These are phyloP conservation scores for Tupaia chinensis DNA, from an alignment of 2,113 vertebrate genomes.

Conservation along the genomic window DNA sequence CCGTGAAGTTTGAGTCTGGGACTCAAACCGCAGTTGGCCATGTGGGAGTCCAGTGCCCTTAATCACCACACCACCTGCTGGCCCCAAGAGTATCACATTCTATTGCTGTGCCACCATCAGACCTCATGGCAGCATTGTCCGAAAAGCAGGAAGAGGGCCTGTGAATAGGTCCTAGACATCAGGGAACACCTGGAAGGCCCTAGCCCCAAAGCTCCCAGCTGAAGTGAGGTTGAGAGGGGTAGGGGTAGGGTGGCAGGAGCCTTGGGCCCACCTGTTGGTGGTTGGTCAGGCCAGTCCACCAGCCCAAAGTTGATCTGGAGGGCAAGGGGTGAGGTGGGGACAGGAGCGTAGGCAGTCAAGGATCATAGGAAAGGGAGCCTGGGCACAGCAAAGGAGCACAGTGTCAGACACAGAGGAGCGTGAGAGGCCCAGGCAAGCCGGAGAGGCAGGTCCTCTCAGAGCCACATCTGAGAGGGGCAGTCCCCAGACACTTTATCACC, in stretches of 20 bases:
- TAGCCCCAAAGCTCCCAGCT: not conserved
- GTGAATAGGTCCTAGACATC: not conserved
- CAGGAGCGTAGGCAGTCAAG: not conserved
- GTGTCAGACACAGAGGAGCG: slow-evolving; percentile 35
- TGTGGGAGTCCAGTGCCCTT: too few relatives aligned
- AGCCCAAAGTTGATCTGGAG: not conserved
- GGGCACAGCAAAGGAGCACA: slow-evolving; percentile 60
- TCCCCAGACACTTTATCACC: slow-evolving; percentile 71
- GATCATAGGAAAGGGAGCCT: slow-evolving; percentile 17
- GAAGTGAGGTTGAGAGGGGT: not conserved
- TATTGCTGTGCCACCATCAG: too few relatives aligned
- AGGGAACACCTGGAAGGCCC: not conserved
- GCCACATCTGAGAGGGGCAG: slow-evolving; percentile 60
- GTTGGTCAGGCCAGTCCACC: not conserved
- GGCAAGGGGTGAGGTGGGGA: not conserved
- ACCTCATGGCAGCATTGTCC: not conserved
- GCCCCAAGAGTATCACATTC: too few relatives aligned
- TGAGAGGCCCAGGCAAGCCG: not conserved
- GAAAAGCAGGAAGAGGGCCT: slow-evolving; percentile 2
- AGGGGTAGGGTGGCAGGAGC: not conserved
- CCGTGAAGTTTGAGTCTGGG: too few relatives aligned
- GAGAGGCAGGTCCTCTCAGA: slow-evolving; percentile 28
- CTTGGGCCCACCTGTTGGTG: not conserved
- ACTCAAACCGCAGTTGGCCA: too few relatives aligned
- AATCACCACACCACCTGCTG: too few relatives aligned